Conservation (phyloP, 1,140 invertebrate genomes). For the Drosophila sproati region DNA sequence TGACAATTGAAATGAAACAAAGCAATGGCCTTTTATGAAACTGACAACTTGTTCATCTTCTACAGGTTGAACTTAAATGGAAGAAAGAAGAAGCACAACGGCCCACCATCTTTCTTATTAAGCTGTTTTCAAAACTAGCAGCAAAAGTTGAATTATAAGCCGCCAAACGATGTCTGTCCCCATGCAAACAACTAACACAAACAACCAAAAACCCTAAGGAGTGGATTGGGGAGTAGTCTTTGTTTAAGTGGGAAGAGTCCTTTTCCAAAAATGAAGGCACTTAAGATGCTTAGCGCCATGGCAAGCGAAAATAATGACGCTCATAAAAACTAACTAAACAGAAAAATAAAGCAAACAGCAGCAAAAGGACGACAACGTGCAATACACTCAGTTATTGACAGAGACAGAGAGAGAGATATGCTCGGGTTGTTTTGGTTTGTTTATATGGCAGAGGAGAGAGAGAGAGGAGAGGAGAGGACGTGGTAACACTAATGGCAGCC, state of each 20-base stretch:
- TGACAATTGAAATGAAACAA: constrained; percentile 17
- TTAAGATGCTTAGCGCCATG: constrained; percentile 82
- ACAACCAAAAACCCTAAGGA: constrained; percentile 22
- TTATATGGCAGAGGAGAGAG: not conserved
- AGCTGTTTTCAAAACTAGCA: constrained; percentile 76
- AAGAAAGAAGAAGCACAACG: not conserved
- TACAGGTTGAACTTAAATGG: constrained; percentile 3
- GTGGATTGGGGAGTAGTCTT: not conserved
- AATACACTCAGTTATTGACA: constrained; percentile 46
- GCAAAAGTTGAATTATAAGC: constrained; percentile 80
- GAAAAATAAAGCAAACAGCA: constrained; percentile 74
- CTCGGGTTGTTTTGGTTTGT: not conserved
- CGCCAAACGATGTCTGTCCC: constrained; percentile 69
- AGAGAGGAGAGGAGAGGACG: too few relatives aligned
- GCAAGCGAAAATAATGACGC: constrained; percentile 82
- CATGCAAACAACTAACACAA: constrained; percentile 64
- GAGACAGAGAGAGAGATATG: constrained; percentile 6
- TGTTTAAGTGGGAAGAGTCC: not conserved
- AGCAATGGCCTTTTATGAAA: constrained; percentile 4
- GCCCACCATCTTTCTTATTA: constrained; percentile 59
- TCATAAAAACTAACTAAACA: constrained; percentile 83
- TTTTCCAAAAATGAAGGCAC: constrained; percentile 44
- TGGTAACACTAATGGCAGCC: not conserved
- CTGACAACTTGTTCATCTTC: not conserved
- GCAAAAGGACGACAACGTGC: constrained; percentile 32